Base-by-base conservation (phyloP, 2,113 vertebrate species). In the Paratilapia polleni region DNA sequence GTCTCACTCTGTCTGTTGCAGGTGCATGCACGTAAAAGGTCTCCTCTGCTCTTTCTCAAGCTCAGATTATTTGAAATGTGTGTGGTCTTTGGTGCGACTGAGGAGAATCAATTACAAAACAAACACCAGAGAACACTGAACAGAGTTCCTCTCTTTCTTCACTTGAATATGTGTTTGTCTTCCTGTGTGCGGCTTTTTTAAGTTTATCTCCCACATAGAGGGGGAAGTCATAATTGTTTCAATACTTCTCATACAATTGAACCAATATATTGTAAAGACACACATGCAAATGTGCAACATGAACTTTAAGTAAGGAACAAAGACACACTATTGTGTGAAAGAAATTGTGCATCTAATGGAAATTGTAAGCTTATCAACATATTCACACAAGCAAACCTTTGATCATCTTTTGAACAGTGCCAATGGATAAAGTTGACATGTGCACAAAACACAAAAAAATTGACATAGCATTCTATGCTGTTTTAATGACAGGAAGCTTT, bases 31-130 rank as follows among this genome's bases (percentile, higher is more conserved):
- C n/a, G 13, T 15, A 62, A 77, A 78, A 15, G 31, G 13, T 74
- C 58, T 66, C 47, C 28, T 66, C 26, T 62, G 57, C 43, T 74
- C 41, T 82, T 76, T 75, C 60, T 61, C 41, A 34, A 63, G 11
- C 80, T 86, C 24, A 49, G 62, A 36, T 80, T 81, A 62, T 77
- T 80, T 81, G 28, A 80, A 66, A 68, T 64, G 41, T 80, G 74
- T 26, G 17, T 26, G 31, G 52, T 82, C 62, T 77, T 80, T 60
- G 31, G 60, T 80, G 75, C 74, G 47, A 84, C 74, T 49, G 54
- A 86, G 68, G 54, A 47, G 78, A 83, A 86, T 86, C 74, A 83
- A 83, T 87, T 86, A 81, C 82, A 52, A 75, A 60, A 73, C 56
- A 77, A 80, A 63, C 68, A 84, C 36, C 36, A 43, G 63, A 66